Percentiles rank a stretch among this genome's conserved stretches.
Conservation (phyloP, 2,888 invertebrate species). For the Drosophila kokeensis region DNA sequence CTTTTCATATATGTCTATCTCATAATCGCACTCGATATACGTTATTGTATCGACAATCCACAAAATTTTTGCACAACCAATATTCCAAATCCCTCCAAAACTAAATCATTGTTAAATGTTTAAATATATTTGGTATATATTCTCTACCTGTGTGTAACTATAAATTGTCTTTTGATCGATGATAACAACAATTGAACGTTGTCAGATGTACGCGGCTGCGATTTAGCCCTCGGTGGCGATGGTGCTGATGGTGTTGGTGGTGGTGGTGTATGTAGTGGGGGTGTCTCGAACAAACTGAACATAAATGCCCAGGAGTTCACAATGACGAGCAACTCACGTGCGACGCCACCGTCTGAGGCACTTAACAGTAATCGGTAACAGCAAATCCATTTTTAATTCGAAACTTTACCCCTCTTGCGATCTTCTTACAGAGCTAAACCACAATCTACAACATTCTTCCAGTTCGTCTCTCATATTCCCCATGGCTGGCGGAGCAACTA, state of each 20-base stretch:
- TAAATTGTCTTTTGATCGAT: slow-evolving; percentile 21
- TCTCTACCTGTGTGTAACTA: slow-evolving; percentile 31
- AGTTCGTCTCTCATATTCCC: slow-evolving; percentile 85
- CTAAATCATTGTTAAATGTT: slow-evolving; percentile 19
- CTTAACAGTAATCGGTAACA: slow-evolving; percentile 81
- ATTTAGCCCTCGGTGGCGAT: slow-evolving; percentile 45
- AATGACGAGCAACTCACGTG: slow-evolving; percentile 86
- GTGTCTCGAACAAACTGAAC: slow-evolving; percentile 89
- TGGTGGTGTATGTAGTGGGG: slow-evolving; percentile 85
- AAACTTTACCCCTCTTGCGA: slow-evolving; percentile 68
- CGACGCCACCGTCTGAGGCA: slow-evolving; percentile 74
- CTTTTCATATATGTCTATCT: slow-evolving; percentile 58
- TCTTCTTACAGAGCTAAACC: slow-evolving; percentile 85
- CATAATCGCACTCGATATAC: slow-evolving; percentile 26
- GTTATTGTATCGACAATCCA: slow-evolving; percentile 11
- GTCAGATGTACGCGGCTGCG: slow-evolving; percentile 76
- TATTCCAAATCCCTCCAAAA: slow-evolving; percentile 14
- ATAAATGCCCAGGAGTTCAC: slow-evolving; percentile 96
- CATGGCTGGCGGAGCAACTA: slow-evolving; percentile 48
- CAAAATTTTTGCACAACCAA: slow-evolving; percentile 2
- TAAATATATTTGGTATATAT: slow-evolving; percentile 32
- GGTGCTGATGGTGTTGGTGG: slow-evolving; percentile 31
- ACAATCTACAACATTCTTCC: slow-evolving; percentile 85
- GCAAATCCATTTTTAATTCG: slow-evolving; percentile 72
- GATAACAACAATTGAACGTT: slow-evolving; percentile 21